Percentiles rank a stretch among this genome's conserved stretches.
Evolutionary conservation across 2,113 vertebrate genomes (phyloP).

Genomic region (Epinephelus fuscoguttatus): DNA sequence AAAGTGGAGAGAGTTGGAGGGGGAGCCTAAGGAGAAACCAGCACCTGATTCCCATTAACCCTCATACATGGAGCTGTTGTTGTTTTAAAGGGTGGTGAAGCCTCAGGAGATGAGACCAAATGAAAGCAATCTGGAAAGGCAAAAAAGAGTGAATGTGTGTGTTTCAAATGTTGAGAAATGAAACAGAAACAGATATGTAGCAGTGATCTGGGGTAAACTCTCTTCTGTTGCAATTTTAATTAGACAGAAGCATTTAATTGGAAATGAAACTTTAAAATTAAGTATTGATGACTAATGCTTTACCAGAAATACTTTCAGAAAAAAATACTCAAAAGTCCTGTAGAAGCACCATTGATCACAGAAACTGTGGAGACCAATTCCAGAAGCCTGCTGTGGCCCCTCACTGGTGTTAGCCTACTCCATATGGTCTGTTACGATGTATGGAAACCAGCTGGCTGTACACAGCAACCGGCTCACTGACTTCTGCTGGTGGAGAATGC

Average conservation of each 20-base stretch:
- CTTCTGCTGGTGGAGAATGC: neutral
- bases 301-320: neutral
- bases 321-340: neutral
- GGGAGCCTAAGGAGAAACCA: neutral
- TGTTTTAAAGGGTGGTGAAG: neutral
- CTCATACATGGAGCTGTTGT: neutral
- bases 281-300: neutral
- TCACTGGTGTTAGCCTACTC: neutral
- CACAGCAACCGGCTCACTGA: neutral
- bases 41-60: conserved; percentile 5
- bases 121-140: neutral
- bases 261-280: neutral
- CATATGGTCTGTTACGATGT: neutral
- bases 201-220: neutral
- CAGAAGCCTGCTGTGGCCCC: neutral
- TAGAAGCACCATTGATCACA: too few species aligned
- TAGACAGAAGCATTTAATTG: neutral
- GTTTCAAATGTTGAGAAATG: neutral
- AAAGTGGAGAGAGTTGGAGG: neutral
- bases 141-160: neutral
- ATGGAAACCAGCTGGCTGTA: too few species aligned
- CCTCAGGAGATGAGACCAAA: neutral
- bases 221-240: neutral
- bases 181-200: neutral
- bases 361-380: neutral